Conservation (phyloP, 1,140 invertebrate species). For the Berghia stephanieae region DNA sequence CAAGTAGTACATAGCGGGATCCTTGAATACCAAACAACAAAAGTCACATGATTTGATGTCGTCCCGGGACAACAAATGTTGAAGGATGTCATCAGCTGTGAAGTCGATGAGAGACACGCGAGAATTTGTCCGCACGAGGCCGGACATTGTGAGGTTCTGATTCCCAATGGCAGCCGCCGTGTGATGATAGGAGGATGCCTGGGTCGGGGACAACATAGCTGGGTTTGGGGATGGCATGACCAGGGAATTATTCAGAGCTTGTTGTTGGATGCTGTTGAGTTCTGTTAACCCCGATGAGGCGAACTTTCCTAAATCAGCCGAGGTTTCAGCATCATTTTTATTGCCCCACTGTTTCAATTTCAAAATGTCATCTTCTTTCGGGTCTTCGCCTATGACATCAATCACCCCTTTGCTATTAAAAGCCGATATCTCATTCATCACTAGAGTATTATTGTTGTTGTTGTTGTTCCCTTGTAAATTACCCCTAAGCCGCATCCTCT, state of each 20-base stretch:
- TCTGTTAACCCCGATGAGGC: conserved; percentile 9
- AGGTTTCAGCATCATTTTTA: not conserved
- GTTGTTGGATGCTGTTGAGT: not conserved
- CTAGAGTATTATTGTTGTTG: too few relatives aligned
- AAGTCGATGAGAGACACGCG: conserved; percentile 49
- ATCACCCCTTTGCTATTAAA: too few relatives aligned
- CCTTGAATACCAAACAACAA: conserved; percentile 52
- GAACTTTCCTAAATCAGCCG: conserved; percentile 17
- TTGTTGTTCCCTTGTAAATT: not conserved
- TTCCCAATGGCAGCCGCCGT: not conserved
- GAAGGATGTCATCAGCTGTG: conserved; percentile 45
- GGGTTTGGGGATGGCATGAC: not conserved
- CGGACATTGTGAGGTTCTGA: conserved; percentile 14
- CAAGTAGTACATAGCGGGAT: conserved; percentile 55
- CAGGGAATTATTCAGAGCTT: not conserved
- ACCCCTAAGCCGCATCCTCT: too few relatives aligned
- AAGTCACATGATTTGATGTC: conserved; percentile 52
- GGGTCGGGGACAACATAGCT: not conserved
- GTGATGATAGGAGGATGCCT: not conserved
- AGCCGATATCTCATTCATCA: too few relatives aligned
- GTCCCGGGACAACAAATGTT: conserved; percentile 51
- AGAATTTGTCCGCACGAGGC: conserved; percentile 37
- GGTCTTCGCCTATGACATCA: not conserved
- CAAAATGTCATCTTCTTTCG: not conserved
- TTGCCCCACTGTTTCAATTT: not conserved